Conservation (phyloP, 1,140 invertebrate genomes). For the Zaprionus camerounensis region DNA sequence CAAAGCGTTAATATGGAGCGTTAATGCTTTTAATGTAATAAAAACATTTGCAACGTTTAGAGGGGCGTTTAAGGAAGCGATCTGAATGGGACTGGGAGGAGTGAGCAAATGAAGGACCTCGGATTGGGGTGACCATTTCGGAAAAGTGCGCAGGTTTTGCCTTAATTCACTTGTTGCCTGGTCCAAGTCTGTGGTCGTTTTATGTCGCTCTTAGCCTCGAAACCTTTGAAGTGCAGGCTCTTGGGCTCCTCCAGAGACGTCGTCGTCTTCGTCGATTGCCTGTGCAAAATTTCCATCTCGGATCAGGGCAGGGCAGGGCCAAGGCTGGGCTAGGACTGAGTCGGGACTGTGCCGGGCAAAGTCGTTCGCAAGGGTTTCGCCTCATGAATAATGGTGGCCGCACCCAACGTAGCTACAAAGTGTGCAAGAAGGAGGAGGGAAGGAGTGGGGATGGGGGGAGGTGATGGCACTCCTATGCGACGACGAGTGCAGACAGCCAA, state of each 20-base stretch:
- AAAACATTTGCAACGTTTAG: slow-evolving; percentile 77
- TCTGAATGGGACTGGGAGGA: slow-evolving; percentile 14
- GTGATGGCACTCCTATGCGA: slow-evolving; percentile 56
- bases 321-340: not conserved
- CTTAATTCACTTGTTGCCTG: slow-evolving; percentile 66
- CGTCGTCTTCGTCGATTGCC: slow-evolving; percentile 15
- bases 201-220: slow-evolving; percentile 13
- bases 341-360: slow-evolving; percentile 2
- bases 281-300: slow-evolving; percentile 23
- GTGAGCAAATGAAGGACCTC: not conserved
- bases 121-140: slow-evolving; percentile 26
- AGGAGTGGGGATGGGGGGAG: not conserved
- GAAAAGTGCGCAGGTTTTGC: not conserved
- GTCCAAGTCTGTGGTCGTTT: slow-evolving; percentile 1
- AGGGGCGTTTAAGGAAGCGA: slow-evolving; percentile 42
- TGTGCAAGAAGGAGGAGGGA: not conserved
- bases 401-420: slow-evolving; percentile 30
- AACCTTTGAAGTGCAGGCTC: slow-evolving; percentile 35
- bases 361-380: slow-evolving; percentile 7
- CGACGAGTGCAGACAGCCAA: slow-evolving; percentile 65
- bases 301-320: not conserved
- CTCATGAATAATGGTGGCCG: slow-evolving; percentile 53
- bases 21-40: slow-evolving; percentile 83
- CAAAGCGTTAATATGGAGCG: slow-evolving; percentile 68
- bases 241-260: slow-evolving; percentile 9